Evolutionary conservation across 2,888 invertebrate species (phyloP).

Genomic region (Sesia bembeciformis): DNA sequence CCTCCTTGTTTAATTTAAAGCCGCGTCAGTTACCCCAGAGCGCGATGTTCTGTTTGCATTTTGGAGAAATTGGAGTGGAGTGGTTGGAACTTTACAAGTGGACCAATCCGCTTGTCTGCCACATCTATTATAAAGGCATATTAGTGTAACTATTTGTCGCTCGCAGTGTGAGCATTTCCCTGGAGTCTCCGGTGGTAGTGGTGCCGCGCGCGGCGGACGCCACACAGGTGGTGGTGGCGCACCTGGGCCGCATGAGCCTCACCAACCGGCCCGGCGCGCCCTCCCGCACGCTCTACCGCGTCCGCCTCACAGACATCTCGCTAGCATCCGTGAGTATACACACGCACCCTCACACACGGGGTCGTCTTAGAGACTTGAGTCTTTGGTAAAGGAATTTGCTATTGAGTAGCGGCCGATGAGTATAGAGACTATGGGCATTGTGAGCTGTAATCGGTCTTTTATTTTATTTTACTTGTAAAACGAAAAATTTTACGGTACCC

Average conservation of each 20-base stretch:
- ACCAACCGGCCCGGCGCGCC: slow-evolving; percentile 55
- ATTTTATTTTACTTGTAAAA: too few species aligned
- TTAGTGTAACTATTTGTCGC: slow-evolving; percentile 4
- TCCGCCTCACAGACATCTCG: slow-evolving; percentile 91
- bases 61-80: too few species aligned
- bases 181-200: slow-evolving; percentile 94
- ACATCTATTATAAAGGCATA: background rate
- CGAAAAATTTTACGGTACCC: too few species aligned
- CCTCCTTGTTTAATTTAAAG: background rate
- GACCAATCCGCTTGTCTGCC: background rate
- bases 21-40: background rate
- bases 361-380: too few species aligned
- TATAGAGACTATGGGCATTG: too few species aligned
- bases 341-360: slow-evolving; percentile 5
- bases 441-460: too few species aligned
- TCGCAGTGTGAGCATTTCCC: slow-evolving; percentile 81
- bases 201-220: slow-evolving; percentile 86
- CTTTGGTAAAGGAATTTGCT: too few species aligned
- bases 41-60: background rate
- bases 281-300: slow-evolving; percentile 62
- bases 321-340: slow-evolving; percentile 79
- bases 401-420: too few species aligned
- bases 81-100: slow-evolving; percentile 5
- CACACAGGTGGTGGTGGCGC: slow-evolving; percentile 90
- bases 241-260: slow-evolving; percentile 90